Evolutionary conservation across 64 coral and sea anemone species (phyloP).

Genomic region (Stylophora pistillata): DNA sequence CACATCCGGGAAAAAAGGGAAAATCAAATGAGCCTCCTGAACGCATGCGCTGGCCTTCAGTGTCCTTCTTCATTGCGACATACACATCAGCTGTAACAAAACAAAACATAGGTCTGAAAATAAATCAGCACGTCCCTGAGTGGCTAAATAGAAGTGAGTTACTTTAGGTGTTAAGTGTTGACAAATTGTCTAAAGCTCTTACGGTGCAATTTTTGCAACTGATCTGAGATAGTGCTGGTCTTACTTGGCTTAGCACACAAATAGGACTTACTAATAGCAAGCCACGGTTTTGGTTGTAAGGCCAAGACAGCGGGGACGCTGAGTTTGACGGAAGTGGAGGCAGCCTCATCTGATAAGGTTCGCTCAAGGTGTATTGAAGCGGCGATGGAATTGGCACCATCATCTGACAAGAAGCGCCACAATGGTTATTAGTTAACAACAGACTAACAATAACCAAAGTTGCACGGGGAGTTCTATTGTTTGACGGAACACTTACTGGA

Average conservation of each 20-base stretch:
- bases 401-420: background rate
- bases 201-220: no score
- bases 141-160: no score
- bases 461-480: background rate
- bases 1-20: conserved; percentile 94
- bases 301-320: conserved; percentile 87
- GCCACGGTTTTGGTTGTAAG: conserved; percentile 90
- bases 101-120: background rate
- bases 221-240: no score
- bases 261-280: conserved; percentile 67
- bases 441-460: background rate
- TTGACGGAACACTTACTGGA: conserved; percentile 37
- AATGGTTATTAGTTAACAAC: background rate
- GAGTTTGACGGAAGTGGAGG: conserved; percentile 68
- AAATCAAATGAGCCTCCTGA: conserved; percentile 87
- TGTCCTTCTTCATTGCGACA: conserved; percentile 73
- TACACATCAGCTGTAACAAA: conserved; percentile 84
- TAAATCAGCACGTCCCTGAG: no score
- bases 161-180: no score
- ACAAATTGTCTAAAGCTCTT: no score
- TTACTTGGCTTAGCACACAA: no score
- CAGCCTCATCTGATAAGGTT: conserved; percentile 89
- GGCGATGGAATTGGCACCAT: conserved; percentile 77
- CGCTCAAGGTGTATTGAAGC: conserved; percentile 91
- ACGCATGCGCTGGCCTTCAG: conserved; percentile 91